A percentile compares a stretch with the other conserved stretches of the same genome.
phyloP scores from a whole-genome alignment of 2,797 vertebrate genomes.

The Diglossa cyanea region DNA sequence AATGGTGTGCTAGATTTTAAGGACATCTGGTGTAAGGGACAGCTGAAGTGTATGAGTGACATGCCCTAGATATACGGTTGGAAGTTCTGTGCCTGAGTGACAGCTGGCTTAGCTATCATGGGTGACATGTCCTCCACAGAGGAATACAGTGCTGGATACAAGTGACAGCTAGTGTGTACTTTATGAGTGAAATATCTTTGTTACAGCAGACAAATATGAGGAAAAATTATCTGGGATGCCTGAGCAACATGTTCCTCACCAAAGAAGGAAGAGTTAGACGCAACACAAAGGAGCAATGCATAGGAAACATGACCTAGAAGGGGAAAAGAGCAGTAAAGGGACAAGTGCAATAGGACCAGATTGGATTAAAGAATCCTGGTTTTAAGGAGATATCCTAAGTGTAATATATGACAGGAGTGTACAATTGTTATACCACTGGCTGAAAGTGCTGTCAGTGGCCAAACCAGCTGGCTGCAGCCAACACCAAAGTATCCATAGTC shows the following conservation, averaged over 20 bases:
- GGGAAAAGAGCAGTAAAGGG: background rate
- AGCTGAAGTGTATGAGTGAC: slow-evolving; percentile 67
- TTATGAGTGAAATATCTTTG: slow-evolving; percentile 54
- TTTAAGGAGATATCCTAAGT: background rate
- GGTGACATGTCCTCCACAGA: slow-evolving; percentile 62
- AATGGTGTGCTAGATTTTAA: slow-evolving; percentile 61
- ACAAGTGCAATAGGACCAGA: background rate
- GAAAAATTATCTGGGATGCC: slow-evolving; percentile 31
- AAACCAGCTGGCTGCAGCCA: background rate
- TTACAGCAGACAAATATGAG: slow-evolving; percentile 30
- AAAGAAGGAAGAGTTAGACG: slow-evolving; percentile 31
- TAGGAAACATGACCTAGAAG: background rate
- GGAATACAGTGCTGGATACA: slow-evolving; percentile 54
- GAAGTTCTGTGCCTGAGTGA: slow-evolving; percentile 58
- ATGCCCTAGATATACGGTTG: slow-evolving; percentile 55
- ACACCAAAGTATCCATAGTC: background rate
- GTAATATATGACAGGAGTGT: background rate
- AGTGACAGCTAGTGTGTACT: slow-evolving; percentile 58
- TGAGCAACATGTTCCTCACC: slow-evolving; percentile 2
- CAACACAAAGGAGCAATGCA: background rate
- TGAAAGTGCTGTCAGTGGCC: background rate
- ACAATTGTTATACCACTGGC: background rate
- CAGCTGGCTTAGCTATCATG: slow-evolving; percentile 64
- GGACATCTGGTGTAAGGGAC: slow-evolving; percentile 62
- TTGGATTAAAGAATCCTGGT: background rate